Percentiles rank a stretch among this genome's conserved stretches.
Conservation (phyloP, 2,888 invertebrate genomes). For the Ectemnius lituratus region DNA sequence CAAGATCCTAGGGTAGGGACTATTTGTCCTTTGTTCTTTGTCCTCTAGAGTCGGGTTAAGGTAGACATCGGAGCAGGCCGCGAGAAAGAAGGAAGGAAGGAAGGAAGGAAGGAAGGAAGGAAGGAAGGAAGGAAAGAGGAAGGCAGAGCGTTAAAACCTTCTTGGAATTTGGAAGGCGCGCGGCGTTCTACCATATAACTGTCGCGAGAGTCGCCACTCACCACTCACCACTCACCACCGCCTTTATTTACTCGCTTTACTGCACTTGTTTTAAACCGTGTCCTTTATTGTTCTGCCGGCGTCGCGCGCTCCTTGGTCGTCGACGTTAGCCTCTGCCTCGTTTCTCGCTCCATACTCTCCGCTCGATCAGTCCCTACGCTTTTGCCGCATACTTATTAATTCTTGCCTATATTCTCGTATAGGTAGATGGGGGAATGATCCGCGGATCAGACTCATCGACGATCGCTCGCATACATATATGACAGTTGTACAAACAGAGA, state of each 20-base stretch:
- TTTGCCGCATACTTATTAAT: too few relatives aligned
- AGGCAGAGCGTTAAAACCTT: conserved; percentile 25
- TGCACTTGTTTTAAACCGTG: conserved; percentile 62
- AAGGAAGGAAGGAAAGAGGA: conserved; percentile 3
- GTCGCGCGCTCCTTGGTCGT: background rate
- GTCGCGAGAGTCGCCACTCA: conserved; percentile 46
- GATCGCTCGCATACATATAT: background rate
- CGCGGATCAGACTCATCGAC: background rate
- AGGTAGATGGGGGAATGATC: background rate
- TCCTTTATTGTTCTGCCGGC: conserved; percentile 24
- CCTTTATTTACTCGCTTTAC: conserved; percentile 67
- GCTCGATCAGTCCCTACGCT: background rate
- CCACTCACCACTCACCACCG: conserved; percentile 52
- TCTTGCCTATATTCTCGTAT: too few relatives aligned
- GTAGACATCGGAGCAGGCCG: background rate
- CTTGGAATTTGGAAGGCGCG: conserved; percentile 37
- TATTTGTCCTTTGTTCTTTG: conserved; percentile 38
- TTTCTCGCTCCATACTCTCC: background rate
- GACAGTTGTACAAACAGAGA: conserved; percentile 39
- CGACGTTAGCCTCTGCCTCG: background rate
- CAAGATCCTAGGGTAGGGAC: conserved; percentile 16
- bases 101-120: conserved; percentile 4
- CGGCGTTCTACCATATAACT: conserved; percentile 59
- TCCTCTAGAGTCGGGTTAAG: background rate
- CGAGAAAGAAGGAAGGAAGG: background rate